Base-by-base conservation (phyloP, 2,113 vertebrate species). In the Centropus unirufus region DNA sequence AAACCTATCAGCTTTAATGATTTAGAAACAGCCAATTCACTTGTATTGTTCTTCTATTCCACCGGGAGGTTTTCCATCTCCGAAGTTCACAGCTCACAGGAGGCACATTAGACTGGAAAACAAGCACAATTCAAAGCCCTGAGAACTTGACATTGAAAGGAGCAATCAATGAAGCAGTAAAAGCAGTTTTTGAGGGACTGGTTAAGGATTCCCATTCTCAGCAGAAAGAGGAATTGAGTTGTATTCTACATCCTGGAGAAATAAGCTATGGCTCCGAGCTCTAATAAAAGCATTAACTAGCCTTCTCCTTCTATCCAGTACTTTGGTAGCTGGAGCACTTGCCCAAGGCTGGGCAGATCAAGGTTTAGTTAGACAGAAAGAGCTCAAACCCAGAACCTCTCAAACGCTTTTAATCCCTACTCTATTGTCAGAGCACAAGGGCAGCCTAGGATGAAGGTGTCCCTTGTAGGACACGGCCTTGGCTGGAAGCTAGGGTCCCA, bases 261-360 rank as follows among this genome's bases (percentile, higher is more conserved):
- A 32, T 5, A 1, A 58, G 15, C 59, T 77, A 4, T 3, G 4
- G 30, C 76, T 40, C 49, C 0, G 0, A 9, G 3, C 24, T 84
- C 30, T 63, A 79, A 52, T 29, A 75, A 52, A 67, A 32, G 3
- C 14, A 34, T 79, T 54, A 64, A 62, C 34, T 32, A 75, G 21
- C 30, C 14, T 21, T 12, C 18, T 80, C 10, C 16, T 87, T 66
- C 66, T 67, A 49, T 16, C 69, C 61, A 67, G 30, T 44, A 16
- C 59, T 61, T 26, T 0, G 11, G 23, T 20, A 61, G 40, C 10
- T 76, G 63, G 29, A 89, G 32, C 77, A 74, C n/a, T 83, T 2
- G 1, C 32, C 49, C 30, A 36, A 40, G 40, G 9, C 21, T 27
- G n/a, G 26, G 54, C 3, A 1, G 19, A 34, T 49, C 30, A 59